Evolutionary conservation across 2,113 vertebrate genomes (phyloP).

Genomic region (Rhinoderma darwinii): DNA sequence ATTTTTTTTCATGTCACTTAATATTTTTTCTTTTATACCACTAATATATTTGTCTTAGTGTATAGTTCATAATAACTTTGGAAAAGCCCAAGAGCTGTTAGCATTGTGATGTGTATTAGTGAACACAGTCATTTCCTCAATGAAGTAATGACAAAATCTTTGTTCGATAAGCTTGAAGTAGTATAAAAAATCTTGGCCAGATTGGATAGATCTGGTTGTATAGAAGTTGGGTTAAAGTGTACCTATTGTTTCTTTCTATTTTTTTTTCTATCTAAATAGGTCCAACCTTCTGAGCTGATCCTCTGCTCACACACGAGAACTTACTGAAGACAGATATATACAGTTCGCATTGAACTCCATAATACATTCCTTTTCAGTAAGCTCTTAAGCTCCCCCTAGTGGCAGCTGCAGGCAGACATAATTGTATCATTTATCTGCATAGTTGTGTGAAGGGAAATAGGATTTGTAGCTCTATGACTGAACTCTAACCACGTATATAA

Average conservation of each 20-base stretch:
- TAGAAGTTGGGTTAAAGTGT: too few relatives aligned
- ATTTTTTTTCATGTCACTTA: constrained; percentile 65
- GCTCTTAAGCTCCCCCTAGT: neutral
- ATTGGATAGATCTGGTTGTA: too few relatives aligned
- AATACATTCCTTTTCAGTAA: neutral
- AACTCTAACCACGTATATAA: too few relatives aligned
- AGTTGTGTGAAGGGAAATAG: neutral
- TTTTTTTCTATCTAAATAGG: too few relatives aligned
- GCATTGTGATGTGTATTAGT: neutral
- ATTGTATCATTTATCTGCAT: neutral
- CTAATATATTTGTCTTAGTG: constrained; percentile 65
- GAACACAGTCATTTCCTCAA: neutral
- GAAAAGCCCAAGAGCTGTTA: neutral
- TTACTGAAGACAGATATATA: too few relatives aligned
- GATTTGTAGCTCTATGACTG: neutral
- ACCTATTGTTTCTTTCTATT: too few relatives aligned
- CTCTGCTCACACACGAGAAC: too few relatives aligned
- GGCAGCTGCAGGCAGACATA: neutral
- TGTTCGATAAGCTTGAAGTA: too few relatives aligned
- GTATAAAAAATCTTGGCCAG: too few relatives aligned
- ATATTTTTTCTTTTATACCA: constrained; percentile 56
- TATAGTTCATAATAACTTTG: constrained; percentile 63
- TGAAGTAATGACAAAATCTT: neutral
- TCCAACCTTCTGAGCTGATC: too few relatives aligned
- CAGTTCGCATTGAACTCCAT: too few relatives aligned